A percentile compares a stretch with the other conserved stretches of the same genome.
Conservation (phyloP, 1,140 invertebrate genomes). For the Pogonus chalceus region DNA sequence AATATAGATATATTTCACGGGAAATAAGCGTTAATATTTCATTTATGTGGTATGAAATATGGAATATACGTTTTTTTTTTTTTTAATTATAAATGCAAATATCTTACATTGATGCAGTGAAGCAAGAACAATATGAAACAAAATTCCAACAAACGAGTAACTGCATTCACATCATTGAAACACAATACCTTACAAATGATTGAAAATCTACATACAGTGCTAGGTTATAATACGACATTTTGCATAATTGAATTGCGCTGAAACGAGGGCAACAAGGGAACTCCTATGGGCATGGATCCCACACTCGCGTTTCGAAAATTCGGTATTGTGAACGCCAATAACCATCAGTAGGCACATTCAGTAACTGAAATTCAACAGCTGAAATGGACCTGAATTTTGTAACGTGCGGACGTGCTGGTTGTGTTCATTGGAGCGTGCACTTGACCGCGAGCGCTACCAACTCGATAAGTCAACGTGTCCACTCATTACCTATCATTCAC, state of each 20-base stretch:
- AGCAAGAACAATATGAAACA: no score
- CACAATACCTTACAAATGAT: neutral
- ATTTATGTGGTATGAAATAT: no score
- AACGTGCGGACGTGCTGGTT: neutral
- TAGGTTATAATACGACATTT: neutral
- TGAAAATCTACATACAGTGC: neutral
- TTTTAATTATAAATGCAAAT: no score
- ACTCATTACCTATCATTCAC: slow-evolving; percentile 5
- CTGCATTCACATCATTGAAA: no score
- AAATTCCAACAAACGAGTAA: no score
- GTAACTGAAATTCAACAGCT: no score
- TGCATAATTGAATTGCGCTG: neutral
- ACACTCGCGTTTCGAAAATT: neutral
- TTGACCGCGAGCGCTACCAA: neutral
- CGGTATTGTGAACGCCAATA: neutral
- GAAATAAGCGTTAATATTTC: no score
- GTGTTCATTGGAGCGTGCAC: neutral
- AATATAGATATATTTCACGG: no score
- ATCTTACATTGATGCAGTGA: no score
- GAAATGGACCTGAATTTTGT: no score
- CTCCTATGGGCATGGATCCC: no score
- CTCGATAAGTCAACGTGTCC: neutral
- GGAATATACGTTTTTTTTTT: no score
- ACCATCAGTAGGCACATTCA: neutral
- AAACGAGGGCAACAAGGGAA: neutral